Base-by-base conservation (phyloP, 2,888 invertebrate genomes). In the Argyra leucocephala region DNA sequence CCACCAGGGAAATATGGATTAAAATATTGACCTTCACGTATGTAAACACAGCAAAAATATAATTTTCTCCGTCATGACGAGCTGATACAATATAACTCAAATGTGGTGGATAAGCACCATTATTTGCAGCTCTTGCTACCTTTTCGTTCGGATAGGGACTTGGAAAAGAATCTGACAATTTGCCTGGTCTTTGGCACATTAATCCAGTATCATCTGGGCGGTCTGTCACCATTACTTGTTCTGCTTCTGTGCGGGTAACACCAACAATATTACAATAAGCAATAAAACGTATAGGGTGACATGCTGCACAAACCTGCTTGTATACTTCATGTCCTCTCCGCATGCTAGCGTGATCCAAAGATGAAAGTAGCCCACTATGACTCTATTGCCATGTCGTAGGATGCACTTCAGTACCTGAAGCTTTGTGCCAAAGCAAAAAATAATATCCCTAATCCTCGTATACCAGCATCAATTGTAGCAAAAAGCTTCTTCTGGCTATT, bases 1-100 rank as follows among this genome's bases (percentile, higher is more conserved):
- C 97, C 97, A 24, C 97, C 98, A 0, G 90, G 85, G 87, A 99
- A 99, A 82, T 99, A 99, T 0, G 99, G 97, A 81, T 99, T 99
- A 82, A 90, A 99, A 80, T 93, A 88, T 79, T 95, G 94, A 36
- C 96, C 98, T 67, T 99, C 98, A 65, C 89, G 85, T 1, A 98
- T 75, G 97, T 99, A 72, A 99, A 83, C 67, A 99, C 82, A 0
- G 96, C 84, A 82, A 98, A 99, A 68, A 99, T 83, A 78, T 99
- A 99, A 82, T 99, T 93, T 84, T 96, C 97, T 70, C 91, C 92
- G 70, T 95, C 93, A 74, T 97, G 89, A 74, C 98, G 88, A 5
- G 89, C 98, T 67, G 87, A 84, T 24, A 86, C 83, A 74, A 99
- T 96, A 80, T 91, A 89, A 65, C 91, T 91, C 72, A 99, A 84